phyloP scores from a whole-genome alignment of 1,140 invertebrate genomes.

The Drosophila busckii region DNA sequence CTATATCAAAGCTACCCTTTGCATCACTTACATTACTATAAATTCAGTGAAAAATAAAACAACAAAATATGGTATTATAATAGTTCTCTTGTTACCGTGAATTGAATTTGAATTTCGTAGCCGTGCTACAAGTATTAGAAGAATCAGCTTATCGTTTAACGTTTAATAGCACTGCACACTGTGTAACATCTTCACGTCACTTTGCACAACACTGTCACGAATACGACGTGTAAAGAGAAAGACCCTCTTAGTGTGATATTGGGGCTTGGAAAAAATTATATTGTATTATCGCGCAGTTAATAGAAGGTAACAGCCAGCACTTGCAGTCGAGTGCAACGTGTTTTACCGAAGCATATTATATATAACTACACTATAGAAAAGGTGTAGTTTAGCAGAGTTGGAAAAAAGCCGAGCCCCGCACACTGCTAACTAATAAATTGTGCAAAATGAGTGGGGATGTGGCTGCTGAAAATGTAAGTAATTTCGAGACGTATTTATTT shows the following conservation, averaged over 20 bases:
- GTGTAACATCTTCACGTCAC: no score
- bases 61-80: no score
- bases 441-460: slow-evolving; percentile 76
- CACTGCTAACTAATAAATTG: slow-evolving; percentile 47
- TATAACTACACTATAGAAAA: slow-evolving; percentile 18
- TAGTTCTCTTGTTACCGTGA: no score
- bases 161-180: no score
- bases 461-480: slow-evolving; percentile 76
- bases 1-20: no score
- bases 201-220: no score
- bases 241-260: slow-evolving; percentile 30
- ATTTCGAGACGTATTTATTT: slow-evolving; percentile 38
- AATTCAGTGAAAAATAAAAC: no score
- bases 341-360: slow-evolving; percentile 2
- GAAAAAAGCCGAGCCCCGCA: slow-evolving; percentile 51
- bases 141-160: no score
- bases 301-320: slow-evolving; percentile 7
- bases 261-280: slow-evolving; percentile 21
- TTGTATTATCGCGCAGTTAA: slow-evolving; percentile 30
- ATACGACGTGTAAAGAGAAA: no score
- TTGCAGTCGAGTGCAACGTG: slow-evolving; percentile 24
- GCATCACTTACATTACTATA: no score
- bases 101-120: no score
- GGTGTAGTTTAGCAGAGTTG: slow-evolving; percentile 13
- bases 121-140: no score